phyloP scores from a whole-genome alignment of 2,888 invertebrate species.

The Pterostichus madidus region DNA sequence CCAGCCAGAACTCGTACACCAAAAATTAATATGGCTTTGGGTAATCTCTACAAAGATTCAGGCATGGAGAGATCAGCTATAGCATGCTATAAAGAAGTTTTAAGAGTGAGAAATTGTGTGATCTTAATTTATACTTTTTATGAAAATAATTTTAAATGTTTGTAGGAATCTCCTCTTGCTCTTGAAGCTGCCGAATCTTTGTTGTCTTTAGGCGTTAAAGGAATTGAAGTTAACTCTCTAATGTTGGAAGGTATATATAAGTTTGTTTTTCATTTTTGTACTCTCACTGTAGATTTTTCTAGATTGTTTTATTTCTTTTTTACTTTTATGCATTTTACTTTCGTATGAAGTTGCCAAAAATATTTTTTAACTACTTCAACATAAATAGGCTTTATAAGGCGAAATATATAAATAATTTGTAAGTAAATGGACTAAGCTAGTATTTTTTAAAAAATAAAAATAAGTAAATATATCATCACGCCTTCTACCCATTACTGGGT shows the following conservation, averaged over 20 bases:
- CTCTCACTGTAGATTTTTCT: too few species aligned
- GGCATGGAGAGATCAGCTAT: conserved; percentile 87
- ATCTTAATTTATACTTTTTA: neutral
- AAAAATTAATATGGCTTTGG: conserved; percentile 88
- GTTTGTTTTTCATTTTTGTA: too few species aligned
- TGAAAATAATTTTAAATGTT: conserved; percentile 44
- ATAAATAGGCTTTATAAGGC: too few species aligned
- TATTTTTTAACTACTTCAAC: too few species aligned
- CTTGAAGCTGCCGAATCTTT: conserved; percentile 87
- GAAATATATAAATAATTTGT: too few species aligned
- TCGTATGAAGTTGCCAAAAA: too few species aligned
- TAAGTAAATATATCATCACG: too few species aligned
- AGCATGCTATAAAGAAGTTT: conserved; percentile 88
- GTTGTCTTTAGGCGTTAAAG: conserved; percentile 83
- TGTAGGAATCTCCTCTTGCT: conserved; percentile 85
- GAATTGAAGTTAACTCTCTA: conserved; percentile 86
- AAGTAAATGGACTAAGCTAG: too few species aligned
- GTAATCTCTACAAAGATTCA: conserved; percentile 84
- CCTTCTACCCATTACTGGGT: too few species aligned
- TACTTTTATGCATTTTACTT: too few species aligned
- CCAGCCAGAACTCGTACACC: conserved; percentile 84
- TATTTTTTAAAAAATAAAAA: too few species aligned
- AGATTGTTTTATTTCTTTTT: too few species aligned
- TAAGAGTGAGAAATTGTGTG: conserved; percentile 79
- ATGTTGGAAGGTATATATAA: conserved; percentile 82